Evolutionary conservation across 2,113 vertebrate genomes (phyloP).

Genomic region (Tupaia chinensis): DNA sequence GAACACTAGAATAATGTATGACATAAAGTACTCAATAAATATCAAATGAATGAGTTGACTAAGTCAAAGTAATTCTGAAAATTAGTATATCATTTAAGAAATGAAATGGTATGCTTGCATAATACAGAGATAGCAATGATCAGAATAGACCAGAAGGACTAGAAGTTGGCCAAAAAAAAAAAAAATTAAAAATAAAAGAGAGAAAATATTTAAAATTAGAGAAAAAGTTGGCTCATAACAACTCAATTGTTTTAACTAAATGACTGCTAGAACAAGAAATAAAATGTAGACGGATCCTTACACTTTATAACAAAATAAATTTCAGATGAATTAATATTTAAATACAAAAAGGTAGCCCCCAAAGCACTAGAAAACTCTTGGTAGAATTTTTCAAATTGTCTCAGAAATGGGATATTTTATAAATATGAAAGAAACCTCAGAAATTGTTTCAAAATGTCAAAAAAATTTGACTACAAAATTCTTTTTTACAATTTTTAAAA

Average conservation of each 20-base stretch:
- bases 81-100: neutral
- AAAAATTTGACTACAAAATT: neutral
- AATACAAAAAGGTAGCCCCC: neutral
- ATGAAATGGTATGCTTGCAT: neutral
- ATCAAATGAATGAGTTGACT: neutral
- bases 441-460: neutral
- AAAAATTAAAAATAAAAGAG: neutral
- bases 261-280: neutral
- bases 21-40: slow-evolving; percentile 1
- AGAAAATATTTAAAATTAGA: neutral
- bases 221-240: neutral
- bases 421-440: neutral
- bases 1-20: neutral
- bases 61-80: slow-evolving; percentile 1
- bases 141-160: neutral
- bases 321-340: slow-evolving; percentile 9
- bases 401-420: slow-evolving; percentile 14
- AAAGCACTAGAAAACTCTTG: neutral
- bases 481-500: neutral
- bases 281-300: neutral
- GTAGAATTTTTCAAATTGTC: neutral
- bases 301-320: neutral
- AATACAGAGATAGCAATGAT: neutral
- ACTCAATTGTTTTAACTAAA: neutral
- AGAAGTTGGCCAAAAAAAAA: slow-evolving; percentile 6